Percentiles rank a stretch among this genome's conserved stretches.
These are phyloP conservation scores for Actenoides lindsayi DNA, from an alignment of 2,113 vertebrate species.

Conservation along the genomic window DNA sequence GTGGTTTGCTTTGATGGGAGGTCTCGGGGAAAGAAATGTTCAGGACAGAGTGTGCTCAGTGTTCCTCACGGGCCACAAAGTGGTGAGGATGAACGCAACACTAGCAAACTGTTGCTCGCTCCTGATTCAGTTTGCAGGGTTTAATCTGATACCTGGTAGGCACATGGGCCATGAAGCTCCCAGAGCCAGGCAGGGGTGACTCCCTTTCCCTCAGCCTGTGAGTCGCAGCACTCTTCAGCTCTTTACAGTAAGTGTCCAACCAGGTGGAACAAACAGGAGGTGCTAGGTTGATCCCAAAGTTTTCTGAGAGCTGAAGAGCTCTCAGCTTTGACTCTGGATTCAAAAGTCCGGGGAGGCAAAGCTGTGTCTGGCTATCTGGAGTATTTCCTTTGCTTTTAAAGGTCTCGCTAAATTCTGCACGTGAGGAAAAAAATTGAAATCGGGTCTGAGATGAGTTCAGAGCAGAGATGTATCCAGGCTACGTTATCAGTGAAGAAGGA, in stretches of 20 bases:
- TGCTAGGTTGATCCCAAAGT: not conserved
- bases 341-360: not conserved
- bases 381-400: not conserved
- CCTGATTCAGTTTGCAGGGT: not conserved
- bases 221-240: not conserved
- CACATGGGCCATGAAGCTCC: not conserved
- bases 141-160: not conserved
- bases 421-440: not conserved
- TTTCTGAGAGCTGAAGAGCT: not conserved
- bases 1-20: not conserved
- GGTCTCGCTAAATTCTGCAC: not conserved
- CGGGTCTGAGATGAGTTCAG: not conserved
- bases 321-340: slow-evolving; percentile 1
- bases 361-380: not conserved
- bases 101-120: not conserved
- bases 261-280: not conserved
- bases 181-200: not conserved
- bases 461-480: not conserved
- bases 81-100: not conserved
- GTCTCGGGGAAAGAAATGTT: not conserved
- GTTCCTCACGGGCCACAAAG: not conserved
- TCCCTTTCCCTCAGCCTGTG: not conserved
- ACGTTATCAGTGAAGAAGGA: not conserved
- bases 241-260: not conserved
- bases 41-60: not conserved